Percentiles rank a stretch among this genome's conserved stretches.
Evolutionary conservation across 2,113 vertebrate species (phyloP).

Genomic region (Emydocephalus ijimae): DNA sequence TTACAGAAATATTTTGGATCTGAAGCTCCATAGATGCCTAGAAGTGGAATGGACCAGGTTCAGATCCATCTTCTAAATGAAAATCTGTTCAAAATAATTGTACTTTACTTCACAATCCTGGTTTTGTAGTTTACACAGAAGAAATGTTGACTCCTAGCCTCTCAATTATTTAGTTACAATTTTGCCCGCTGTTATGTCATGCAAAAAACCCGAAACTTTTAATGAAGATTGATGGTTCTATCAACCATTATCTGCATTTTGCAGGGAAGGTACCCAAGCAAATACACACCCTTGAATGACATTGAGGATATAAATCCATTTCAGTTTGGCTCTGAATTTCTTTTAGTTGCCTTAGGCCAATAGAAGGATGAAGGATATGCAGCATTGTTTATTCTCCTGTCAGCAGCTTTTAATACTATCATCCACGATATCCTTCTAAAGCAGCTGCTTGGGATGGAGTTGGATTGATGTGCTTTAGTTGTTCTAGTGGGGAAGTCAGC

Average conservation of each 20-base stretch:
- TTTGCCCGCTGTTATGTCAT: background rate
- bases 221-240: background rate
- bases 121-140: background rate
- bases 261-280: background rate
- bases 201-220: background rate
- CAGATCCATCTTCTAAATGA: background rate
- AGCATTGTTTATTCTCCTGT: background rate
- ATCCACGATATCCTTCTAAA: background rate
- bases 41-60: background rate
- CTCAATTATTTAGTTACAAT: background rate
- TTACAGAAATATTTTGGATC: background rate
- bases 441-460: background rate
- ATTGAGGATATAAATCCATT: background rate
- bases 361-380: background rate
- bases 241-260: background rate
- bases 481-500: background rate
- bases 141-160: background rate
- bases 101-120: background rate
- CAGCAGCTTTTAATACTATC: background rate
- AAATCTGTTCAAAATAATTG: background rate
- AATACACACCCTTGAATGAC: background rate
- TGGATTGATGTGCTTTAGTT: background rate
- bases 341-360: background rate
- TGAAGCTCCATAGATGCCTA: background rate
- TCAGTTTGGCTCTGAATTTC: background rate